phyloP scores from a whole-genome alignment of 2,113 vertebrate genomes.

The Pelodiscus sinensis region DNA sequence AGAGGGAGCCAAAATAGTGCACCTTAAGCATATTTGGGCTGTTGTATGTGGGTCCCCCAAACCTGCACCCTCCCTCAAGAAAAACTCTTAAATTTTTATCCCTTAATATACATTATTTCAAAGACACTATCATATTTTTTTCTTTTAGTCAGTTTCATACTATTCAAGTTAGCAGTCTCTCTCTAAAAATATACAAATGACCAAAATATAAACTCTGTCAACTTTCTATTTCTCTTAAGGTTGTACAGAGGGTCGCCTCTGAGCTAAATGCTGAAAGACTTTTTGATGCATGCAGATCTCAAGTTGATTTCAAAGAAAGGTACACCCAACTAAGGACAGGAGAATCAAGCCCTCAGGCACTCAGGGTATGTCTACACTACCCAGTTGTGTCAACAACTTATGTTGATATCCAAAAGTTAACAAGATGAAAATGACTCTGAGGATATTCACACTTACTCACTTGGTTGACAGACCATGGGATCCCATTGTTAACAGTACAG shows the following conservation, averaged over 20 bases:
- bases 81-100: not conserved
- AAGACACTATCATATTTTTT: not conserved
- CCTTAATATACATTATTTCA: not conserved
- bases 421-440: too few relatives aligned
- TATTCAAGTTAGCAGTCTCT: not conserved
- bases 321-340: not conserved
- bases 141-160: not conserved
- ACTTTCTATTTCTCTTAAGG: not conserved
- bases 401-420: too few relatives aligned
- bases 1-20: not conserved
- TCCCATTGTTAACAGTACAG: too few relatives aligned
- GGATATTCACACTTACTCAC: too few relatives aligned
- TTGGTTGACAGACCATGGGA: too few relatives aligned
- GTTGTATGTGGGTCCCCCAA: not conserved
- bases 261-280: not conserved
- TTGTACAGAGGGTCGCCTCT: not conserved
- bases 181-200: too few relatives aligned
- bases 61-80: rapidly evolving
- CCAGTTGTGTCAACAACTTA: too few relatives aligned
- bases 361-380: not conserved
- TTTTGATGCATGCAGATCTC: not conserved
- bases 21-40: not conserved
- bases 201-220: too few relatives aligned
- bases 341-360: not conserved
- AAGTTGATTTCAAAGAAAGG: not conserved